Base-by-base conservation (phyloP, 2,113 vertebrate genomes). In the Salvelinus sp. region DNA sequence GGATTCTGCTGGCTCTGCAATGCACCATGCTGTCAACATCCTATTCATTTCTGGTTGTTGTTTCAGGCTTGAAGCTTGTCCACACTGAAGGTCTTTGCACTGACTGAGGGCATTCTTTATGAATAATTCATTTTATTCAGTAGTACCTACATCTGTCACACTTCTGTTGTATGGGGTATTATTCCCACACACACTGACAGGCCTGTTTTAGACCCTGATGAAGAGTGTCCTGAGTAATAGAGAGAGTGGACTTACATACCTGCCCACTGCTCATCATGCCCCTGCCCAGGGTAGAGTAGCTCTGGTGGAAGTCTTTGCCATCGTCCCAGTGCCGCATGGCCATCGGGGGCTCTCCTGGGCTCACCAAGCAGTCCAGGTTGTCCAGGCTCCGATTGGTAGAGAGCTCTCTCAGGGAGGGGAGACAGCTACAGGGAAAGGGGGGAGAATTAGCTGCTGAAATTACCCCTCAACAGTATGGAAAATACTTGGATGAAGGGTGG, bases 331-430 rank as follows among this genome's bases (percentile, higher is more conserved):
- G 93, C 0, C 91, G 93, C 80, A 95, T 96, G 72, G 95, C 50
- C 1, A 54, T 18, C 50, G 16, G 94, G n/a, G 93, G 94, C 79
- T 96, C 94, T 85, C 95, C 79, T 12, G 95, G 93, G 83, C 96
- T 95, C 85, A 97, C 95, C 0, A 99, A 93, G 70, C 96, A 98
- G 89, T 99, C 97, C 82, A 98, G 91, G 88, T 95, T 96, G 88
- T 99, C 97, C 76, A 99, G 93, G 88, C 97, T 99, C 91, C 97
- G 97, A 87, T 91, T 92, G 71, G 89, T 93, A 75, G 93, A 83
- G 83, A 88, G 83, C 88, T 94, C 93, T 79, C 93, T 92, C 78
- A 94, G 85, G 38, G 90, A 94, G 0, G 93, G 93, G 85, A 94
- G 90, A 79, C 92, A 88, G 79, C 93, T 94, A 87, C 48, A 78